A percentile compares a stretch with the other conserved stretches of the same genome.
phyloP scores from a whole-genome alignment of 23 tunicate genomes.

The Diplosoma virens region DNA sequence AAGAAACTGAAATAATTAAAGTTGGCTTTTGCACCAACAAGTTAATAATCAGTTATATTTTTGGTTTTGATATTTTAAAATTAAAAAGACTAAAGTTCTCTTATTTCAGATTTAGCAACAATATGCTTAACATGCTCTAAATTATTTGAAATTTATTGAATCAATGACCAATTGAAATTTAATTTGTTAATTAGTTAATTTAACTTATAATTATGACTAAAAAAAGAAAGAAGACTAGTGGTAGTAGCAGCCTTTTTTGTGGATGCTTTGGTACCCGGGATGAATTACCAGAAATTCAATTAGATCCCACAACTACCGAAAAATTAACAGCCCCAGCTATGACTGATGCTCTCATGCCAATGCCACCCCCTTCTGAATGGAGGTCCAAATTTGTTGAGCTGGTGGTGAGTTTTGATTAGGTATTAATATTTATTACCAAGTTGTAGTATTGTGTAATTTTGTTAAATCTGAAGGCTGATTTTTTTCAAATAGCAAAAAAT shows the following conservation, averaged over 20 bases:
- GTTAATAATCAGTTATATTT: too few species aligned
- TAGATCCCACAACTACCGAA: conserved; percentile 36
- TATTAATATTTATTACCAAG: too few species aligned
- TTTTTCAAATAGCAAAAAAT: too few species aligned
- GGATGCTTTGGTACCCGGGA: conserved; percentile 79
- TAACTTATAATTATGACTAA: conserved; percentile 1
- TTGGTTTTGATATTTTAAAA: too few species aligned
- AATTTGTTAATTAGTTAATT: background rate
- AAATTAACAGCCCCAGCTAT: conserved; percentile 23
- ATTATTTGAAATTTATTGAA: background rate
- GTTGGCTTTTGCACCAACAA: too few species aligned
- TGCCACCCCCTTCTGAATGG: conserved; percentile 81
- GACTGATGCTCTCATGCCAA: conserved; percentile 49
- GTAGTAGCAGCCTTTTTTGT: conserved; percentile 48
- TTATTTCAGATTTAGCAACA: background rate
- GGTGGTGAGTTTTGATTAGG: conserved; percentile 83
- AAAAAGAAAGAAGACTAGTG: conserved; percentile 53
- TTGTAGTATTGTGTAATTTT: too few species aligned
- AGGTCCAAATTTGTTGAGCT: conserved; percentile 67
- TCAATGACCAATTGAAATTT: background rate
- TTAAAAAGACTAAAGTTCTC: background rate
- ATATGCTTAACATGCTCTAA: background rate
- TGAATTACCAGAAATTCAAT: conserved; percentile 79
- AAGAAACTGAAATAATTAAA: too few species aligned
- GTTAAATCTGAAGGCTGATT: too few species aligned